A percentile compares a stretch with the other conserved stretches of the same genome.
Conservation (phyloP, 2,797 vertebrate genomes). For the Darevskia nairensis region DNA sequence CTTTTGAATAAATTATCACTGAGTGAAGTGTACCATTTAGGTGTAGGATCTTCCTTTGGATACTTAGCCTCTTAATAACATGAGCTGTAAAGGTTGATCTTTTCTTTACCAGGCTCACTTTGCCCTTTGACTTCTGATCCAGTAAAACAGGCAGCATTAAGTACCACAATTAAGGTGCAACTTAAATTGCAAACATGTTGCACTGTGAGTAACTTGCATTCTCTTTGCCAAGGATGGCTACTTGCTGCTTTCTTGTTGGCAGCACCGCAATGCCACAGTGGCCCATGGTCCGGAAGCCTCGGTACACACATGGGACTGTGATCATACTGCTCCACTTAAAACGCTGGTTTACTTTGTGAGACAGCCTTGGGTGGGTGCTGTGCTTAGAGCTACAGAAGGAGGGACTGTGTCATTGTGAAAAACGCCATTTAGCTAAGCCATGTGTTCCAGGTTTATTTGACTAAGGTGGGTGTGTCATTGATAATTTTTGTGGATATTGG, state of each 20-base stretch:
- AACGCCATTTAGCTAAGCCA: too few species aligned
- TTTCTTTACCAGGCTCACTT: constrained; percentile 15
- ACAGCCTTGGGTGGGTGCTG: too few species aligned
- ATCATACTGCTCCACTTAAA: too few species aligned
- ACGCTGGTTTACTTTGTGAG: too few species aligned
- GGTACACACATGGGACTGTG: not conserved
- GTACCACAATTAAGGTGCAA: not conserved
- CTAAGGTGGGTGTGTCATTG: not conserved
- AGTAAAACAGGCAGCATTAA: constrained; percentile 7
- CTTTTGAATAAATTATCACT: too few species aligned
- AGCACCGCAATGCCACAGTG: not conserved
- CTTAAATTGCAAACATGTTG: not conserved
- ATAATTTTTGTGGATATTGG: not conserved
- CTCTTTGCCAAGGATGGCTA: not conserved
- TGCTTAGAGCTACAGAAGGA: too few species aligned
- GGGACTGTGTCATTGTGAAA: too few species aligned
- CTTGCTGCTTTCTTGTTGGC: not conserved
- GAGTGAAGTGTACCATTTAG: not conserved
- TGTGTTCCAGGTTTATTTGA: too few species aligned
- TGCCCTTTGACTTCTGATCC: constrained; percentile 28
- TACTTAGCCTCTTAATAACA: not conserved
- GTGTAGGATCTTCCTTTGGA: too few species aligned
- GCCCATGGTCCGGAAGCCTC: not conserved
- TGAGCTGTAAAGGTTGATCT: not conserved
- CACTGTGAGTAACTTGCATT: not conserved